Conservation (phyloP, 2,797 vertebrate genomes). For the Lophius americanus region DNA sequence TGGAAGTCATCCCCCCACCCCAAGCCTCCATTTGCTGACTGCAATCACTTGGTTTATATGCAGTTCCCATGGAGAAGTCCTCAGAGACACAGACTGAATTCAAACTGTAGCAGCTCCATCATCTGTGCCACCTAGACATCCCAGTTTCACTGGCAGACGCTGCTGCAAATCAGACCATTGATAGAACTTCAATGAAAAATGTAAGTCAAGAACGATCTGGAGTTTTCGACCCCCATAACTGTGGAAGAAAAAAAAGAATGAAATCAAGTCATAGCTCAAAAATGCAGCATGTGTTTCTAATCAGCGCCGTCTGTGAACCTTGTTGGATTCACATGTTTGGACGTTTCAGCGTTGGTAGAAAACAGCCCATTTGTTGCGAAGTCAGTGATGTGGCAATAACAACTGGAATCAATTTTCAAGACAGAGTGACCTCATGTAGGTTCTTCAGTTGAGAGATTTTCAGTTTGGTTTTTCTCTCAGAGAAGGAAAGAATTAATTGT, state of each 20-base stretch:
- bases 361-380: slow-evolving; percentile 69
- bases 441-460: slow-evolving; percentile 12
- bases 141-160: slow-evolving; percentile 22
- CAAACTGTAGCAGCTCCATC: slow-evolving; percentile 45
- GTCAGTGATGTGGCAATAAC: slow-evolving; percentile 74
- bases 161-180: slow-evolving; percentile 6
- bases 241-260: slow-evolving; percentile 70
- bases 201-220: slow-evolving; percentile 22
- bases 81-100: slow-evolving; percentile 47
- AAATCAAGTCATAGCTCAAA: slow-evolving; percentile 82
- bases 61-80: slow-evolving; percentile 74
- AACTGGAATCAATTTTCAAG: slow-evolving; percentile 69
- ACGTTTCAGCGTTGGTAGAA: slow-evolving; percentile 66
- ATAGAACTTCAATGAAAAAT: slow-evolving; percentile 11
- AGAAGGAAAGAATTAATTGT: background rate
- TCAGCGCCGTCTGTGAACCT: slow-evolving; percentile 73
- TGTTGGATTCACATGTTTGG: slow-evolving; percentile 76
- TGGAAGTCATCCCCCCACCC: slow-evolving; percentile 84
- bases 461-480: slow-evolving; percentile 14
- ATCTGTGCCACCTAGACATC: slow-evolving; percentile 23
- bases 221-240: slow-evolving; percentile 24
- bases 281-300: slow-evolving; percentile 85
- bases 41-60: slow-evolving; percentile 75
- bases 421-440: slow-evolving; percentile 60
- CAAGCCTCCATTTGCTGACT: slow-evolving; percentile 72